Conservation (phyloP, 2,113 vertebrate genomes). For the Casuarius casuarius region DNA sequence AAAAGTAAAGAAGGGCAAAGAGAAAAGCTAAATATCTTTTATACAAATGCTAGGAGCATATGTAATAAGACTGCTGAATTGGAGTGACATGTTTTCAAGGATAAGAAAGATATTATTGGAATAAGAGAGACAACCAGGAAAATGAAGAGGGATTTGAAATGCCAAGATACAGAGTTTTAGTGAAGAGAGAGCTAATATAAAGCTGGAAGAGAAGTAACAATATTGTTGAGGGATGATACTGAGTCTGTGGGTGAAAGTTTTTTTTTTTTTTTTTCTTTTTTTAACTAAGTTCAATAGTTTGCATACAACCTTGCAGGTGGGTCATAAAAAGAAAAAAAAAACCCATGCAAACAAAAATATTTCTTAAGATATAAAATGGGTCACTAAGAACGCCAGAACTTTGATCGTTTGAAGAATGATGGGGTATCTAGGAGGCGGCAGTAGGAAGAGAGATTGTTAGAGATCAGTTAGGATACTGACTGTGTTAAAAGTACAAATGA, state of each 20-base stretch:
- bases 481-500: background rate
- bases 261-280: background rate
- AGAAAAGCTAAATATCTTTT: conserved; percentile 74
- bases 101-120: conserved; percentile 78
- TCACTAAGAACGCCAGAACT: conserved; percentile 1
- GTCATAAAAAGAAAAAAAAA: background rate
- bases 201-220: conserved; percentile 51
- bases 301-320: background rate
- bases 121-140: conserved; percentile 74
- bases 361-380: background rate
- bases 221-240: conserved; percentile 64
- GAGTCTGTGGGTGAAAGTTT: background rate
- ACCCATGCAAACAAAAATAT: background rate
- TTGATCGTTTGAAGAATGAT: background rate
- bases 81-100: conserved; percentile 73
- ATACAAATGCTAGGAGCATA: conserved; percentile 71
- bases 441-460: background rate
- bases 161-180: conserved; percentile 71
- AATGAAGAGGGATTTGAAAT: conserved; percentile 76
- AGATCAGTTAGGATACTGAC: background rate
- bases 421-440: background rate
- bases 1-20: conserved; percentile 70
- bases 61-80: conserved; percentile 72
- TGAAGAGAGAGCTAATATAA: conserved; percentile 65
- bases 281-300: background rate